phyloP scores from a whole-genome alignment of 2,888 invertebrate genomes.

The Cerastis rubricosa region DNA sequence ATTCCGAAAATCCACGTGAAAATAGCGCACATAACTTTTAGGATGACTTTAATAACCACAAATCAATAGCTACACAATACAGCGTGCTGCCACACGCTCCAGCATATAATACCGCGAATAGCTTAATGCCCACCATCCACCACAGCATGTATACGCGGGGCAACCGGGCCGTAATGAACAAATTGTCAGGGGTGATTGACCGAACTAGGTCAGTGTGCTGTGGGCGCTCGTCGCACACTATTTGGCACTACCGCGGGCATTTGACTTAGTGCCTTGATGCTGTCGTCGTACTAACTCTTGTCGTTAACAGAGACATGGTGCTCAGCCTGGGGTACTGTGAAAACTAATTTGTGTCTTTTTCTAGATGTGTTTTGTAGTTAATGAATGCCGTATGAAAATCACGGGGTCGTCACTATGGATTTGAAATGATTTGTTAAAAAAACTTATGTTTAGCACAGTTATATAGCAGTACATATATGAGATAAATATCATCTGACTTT shows the following conservation, averaged over 20 bases:
- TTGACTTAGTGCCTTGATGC: conserved; percentile 43
- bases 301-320: conserved; percentile 31
- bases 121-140: conserved; percentile 2
- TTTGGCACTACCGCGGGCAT: conserved; percentile 54
- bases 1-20: background rate
- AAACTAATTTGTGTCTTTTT: background rate
- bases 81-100: conserved; percentile 17
- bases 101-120: conserved; percentile 5
- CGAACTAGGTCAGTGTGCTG: conserved; percentile 52
- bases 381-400: background rate
- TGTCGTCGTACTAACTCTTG: conserved; percentile 27
- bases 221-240: conserved; percentile 49
- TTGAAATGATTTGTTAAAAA: background rate
- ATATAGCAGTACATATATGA: background rate
- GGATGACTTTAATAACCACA: conserved; percentile 35
- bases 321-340: background rate
- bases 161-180: conserved; percentile 52
- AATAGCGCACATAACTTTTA: conserved; percentile 3
- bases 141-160: background rate
- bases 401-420: no score
- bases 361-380: background rate
- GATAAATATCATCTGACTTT: background rate
- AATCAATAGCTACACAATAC: conserved; percentile 22
- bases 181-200: conserved; percentile 53
- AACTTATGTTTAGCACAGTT: background rate